Conservation (phyloP, 2,113 vertebrate genomes). For the Laticauda colubrina region DNA sequence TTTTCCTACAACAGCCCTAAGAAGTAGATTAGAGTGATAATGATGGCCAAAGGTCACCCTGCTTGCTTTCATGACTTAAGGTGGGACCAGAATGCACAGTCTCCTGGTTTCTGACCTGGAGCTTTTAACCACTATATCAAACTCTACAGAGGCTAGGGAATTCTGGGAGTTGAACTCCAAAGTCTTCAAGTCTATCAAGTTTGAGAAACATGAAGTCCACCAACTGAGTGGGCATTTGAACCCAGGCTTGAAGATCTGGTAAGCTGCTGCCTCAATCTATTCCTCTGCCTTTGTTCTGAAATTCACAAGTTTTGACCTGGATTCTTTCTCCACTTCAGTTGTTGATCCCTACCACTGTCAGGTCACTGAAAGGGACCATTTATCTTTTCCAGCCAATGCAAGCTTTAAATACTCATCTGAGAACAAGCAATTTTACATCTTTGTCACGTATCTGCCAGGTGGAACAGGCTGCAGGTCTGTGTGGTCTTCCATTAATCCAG, state of each 20-base stretch:
- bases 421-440: neutral
- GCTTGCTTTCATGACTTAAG: neutral
- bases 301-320: neutral
- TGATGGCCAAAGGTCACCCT: neutral
- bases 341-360: neutral
- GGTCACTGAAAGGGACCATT: neutral
- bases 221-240: neutral
- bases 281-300: neutral
- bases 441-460: neutral
- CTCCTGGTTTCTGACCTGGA: neutral
- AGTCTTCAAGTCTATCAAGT: neutral
- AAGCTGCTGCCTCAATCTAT: too few species aligned
- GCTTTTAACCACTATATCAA: neutral
- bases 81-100: neutral
- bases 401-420: neutral
- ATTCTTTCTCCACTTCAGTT: neutral
- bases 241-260: neutral
- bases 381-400: neutral
- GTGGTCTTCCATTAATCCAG: neutral
- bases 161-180: neutral
- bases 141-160: neutral
- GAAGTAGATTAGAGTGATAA: neutral
- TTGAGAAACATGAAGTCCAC: neutral
- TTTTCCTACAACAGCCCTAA: neutral
- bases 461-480: neutral